These are phyloP conservation scores for Xylota segnis DNA, from an alignment of 2,888 invertebrate species.

Conservation along the genomic window DNA sequence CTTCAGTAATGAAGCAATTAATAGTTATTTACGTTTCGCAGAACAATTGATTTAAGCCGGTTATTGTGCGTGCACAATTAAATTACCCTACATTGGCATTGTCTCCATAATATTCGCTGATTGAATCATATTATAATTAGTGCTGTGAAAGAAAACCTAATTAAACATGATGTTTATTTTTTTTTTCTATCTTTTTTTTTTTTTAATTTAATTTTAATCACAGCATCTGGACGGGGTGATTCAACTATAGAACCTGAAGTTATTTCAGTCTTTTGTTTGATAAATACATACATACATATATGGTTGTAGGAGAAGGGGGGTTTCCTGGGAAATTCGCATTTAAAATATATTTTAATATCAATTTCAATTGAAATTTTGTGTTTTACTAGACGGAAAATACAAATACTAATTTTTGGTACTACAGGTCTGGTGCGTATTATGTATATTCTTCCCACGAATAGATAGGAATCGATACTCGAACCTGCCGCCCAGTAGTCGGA, in stretches of 20 bases:
- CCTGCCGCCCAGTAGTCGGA: no score
- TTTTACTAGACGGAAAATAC: not conserved
- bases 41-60: constrained; percentile 22
- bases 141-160: constrained; percentile 15
- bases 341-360: no score
- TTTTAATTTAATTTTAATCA: constrained; percentile 1
- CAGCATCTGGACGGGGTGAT: not conserved
- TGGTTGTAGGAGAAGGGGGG: not conserved
- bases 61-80: not conserved
- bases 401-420: no score
- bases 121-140: constrained; percentile 23
- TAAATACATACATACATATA: not conserved
- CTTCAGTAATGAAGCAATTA: constrained; percentile 25
- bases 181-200: not conserved
- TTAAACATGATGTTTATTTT: not conserved
- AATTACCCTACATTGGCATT: constrained; percentile 6
- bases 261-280: not conserved
- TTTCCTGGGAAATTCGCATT: not conserved
- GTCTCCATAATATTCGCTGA: not conserved
- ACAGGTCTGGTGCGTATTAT: no score
- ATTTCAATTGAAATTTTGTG: not conserved
- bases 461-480: no score
- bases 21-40: constrained; percentile 20
- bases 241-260: not conserved
- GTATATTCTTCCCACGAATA: no score